These are phyloP conservation scores for Calliphora vomitoria DNA, from an alignment of 2,888 invertebrate genomes.

Conservation along the genomic window DNA sequence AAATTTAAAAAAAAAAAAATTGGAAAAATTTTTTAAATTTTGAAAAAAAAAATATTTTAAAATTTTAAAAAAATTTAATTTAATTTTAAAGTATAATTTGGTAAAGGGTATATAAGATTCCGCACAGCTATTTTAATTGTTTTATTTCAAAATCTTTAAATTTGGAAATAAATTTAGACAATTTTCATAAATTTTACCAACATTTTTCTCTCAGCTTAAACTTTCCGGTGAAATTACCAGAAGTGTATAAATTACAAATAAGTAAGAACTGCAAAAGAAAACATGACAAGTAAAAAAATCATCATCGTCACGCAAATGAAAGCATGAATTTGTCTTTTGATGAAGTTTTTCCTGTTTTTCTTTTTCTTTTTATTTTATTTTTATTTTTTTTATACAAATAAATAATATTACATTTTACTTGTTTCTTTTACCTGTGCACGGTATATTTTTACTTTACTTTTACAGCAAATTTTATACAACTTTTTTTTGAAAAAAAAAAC, in stretches of 20 bases:
- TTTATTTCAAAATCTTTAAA: too few relatives aligned
- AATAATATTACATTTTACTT: not conserved
- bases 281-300: not conserved
- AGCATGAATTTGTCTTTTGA: conserved; percentile 21
- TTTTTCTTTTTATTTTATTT: not conserved
- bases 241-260: conserved; percentile 5
- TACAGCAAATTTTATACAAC: not conserved
- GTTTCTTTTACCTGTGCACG: not conserved
- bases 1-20: too few relatives aligned
- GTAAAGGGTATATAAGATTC: too few relatives aligned
- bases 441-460: not conserved
- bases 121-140: too few relatives aligned
- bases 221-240: not conserved
- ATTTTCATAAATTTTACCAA: not conserved
- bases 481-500: not conserved
- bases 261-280: conserved; percentile 1
- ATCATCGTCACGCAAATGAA: not conserved
- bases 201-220: not conserved
- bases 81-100: too few relatives aligned
- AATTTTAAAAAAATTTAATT: too few relatives aligned
- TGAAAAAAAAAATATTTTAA: too few relatives aligned
- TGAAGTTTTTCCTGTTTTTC: conserved; percentile 5
- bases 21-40: too few relatives aligned
- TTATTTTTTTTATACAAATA: not conserved
- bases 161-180: too few relatives aligned